Evolutionary conservation across 2,888 invertebrate genomes (phyloP), one percentile per base, ranked within the genome.

Genomic region (Idaea aversata): DNA sequence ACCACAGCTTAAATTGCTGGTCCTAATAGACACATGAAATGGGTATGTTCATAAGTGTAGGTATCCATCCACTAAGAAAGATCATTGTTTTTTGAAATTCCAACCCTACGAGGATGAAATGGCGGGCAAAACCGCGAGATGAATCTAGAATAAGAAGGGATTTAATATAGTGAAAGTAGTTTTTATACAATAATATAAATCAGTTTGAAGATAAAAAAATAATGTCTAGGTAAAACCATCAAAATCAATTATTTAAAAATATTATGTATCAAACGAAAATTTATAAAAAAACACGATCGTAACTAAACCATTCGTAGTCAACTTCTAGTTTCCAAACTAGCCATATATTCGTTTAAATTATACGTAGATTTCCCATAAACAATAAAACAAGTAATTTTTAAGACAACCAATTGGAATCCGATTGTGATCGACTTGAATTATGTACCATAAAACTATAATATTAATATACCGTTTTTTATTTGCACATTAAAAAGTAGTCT

Each of bases 401-500:
- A 63, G 57, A 13, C 36, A 59, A 65, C 65, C 68, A 65, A 66
- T 68, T 38, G 62, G 59, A 68, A 65, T 57, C 61, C 62, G 10
- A 34, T 63, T 65, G 36, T 65, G 67, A 67, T 69, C 47, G 47
- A 47, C 63, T 67, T 66, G 65, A 34, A 70, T 66, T 66, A 65
- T 63, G 69, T 67, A 64, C 67, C 68, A 73, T 66, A 72, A 66
- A 61, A 67, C 66, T 65, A 67, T 61, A 66, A 67, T 61, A 63
- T 63, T 59, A 63, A 68, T 64, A 73, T 73, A 73, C 77, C 70
- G 78, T 79, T 82, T 80, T 82, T 80, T 84, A 84, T 85, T 84
- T 72, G 86, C 84, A 77, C 78, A 81, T 85, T 81, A 82, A 78
- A 77, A 82, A 83, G 78, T 78, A 76, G 77, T 77, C 73, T 75